phyloP scores from a whole-genome alignment of 2,113 vertebrate genomes.

The Alligator mississippiensis region DNA sequence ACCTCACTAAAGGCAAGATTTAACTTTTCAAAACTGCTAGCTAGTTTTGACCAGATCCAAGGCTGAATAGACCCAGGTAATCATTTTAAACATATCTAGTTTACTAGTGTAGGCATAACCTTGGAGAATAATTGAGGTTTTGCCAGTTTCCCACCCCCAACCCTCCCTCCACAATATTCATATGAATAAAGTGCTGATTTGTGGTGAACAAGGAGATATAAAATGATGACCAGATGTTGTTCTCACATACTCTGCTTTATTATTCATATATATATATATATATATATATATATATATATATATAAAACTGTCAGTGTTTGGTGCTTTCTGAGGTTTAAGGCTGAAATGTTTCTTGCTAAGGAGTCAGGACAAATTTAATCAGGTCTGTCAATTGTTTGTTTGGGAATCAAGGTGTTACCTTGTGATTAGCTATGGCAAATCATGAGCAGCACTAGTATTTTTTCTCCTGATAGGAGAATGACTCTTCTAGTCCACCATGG shows the following conservation, averaged over 20 bases:
- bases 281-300: background rate
- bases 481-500: too few relatives aligned
- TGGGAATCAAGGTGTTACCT: background rate
- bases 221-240: background rate
- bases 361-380: background rate
- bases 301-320: background rate
- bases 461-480: background rate
- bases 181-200: background rate
- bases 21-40: background rate
- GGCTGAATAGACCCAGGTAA: background rate
- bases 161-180: background rate
- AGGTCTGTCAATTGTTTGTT: background rate
- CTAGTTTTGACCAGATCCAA: background rate
- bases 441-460: too few relatives aligned
- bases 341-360: background rate
- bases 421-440: background rate
- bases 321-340: background rate
- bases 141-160: accelerated
- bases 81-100: background rate
- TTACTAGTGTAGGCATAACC: background rate
- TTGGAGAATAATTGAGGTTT: background rate
- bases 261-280: background rate
- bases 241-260: background rate
- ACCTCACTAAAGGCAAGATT: background rate
- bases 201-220: background rate